These are phyloP conservation scores for Xyrichtys novacula DNA, from an alignment of 2,797 vertebrate species.

Conservation along the genomic window DNA sequence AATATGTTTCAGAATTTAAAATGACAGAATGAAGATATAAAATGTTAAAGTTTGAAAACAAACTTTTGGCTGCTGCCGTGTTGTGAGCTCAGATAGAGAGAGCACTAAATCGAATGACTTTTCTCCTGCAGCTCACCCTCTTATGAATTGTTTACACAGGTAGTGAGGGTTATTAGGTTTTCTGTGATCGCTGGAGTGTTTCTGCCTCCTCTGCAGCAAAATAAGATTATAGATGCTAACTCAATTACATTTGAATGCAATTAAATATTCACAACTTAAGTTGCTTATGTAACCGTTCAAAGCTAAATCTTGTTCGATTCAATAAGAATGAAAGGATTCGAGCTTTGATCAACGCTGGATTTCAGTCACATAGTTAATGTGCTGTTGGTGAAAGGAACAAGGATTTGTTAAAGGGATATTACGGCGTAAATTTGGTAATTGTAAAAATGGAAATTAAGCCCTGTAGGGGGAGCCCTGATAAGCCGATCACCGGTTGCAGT, in stretches of 20 bases:
- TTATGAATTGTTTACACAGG: background rate
- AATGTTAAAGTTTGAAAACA: too few species aligned
- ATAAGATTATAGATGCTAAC: slow-evolving; percentile 7
- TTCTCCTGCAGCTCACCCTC: background rate
- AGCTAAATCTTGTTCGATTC: slow-evolving; percentile 1
- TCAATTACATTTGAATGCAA: background rate
- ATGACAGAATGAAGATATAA: too few species aligned
- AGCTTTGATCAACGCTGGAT: background rate
- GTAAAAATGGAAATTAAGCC: too few species aligned
- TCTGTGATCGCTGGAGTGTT: background rate
- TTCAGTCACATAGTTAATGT: background rate
- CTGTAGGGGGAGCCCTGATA: too few species aligned
- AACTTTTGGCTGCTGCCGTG: background rate
- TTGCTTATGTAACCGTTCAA: background rate
- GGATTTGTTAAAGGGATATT: background rate
- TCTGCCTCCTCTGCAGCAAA: background rate
- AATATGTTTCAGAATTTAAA: too few species aligned
- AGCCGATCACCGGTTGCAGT: too few species aligned
- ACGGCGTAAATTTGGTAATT: too few species aligned
- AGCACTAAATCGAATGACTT: background rate
- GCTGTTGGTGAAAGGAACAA: background rate
- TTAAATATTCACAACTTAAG: slow-evolving; percentile 4
- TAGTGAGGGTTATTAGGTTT: background rate
- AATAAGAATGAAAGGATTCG: background rate
- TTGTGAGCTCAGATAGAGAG: background rate